Percentiles rank a stretch among this genome's conserved stretches.
These are phyloP conservation scores for Microcebus murinus DNA, from an alignment of 2,113 vertebrate genomes.

Conservation along the genomic window DNA sequence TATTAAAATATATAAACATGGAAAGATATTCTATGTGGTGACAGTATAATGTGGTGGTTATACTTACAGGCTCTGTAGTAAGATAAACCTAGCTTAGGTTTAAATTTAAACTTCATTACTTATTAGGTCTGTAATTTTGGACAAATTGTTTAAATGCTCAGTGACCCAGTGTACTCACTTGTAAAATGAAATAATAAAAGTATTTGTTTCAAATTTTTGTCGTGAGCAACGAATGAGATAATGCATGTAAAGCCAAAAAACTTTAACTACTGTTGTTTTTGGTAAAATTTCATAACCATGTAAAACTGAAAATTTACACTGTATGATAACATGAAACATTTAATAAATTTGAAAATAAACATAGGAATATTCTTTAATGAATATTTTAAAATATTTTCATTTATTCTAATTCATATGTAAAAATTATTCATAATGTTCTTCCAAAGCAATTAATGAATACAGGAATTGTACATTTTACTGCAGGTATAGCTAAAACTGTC, in stretches of 20 bases:
- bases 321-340: neutral
- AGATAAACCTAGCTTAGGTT: neutral
- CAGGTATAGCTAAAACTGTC: constrained; percentile 17
- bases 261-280: neutral
- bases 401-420: constrained; percentile 6
- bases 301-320: neutral
- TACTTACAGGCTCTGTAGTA: neutral
- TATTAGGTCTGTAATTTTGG: neutral
- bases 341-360: constrained; percentile 44
- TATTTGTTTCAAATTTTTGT: neutral
- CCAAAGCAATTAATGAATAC: constrained; percentile 20
- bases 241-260: neutral
- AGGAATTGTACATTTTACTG: neutral
- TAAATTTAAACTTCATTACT: neutral
- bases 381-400: constrained; percentile 17
- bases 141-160: neutral
- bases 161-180: neutral
- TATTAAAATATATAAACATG: neutral
- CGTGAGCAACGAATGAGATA: neutral
- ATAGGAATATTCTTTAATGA: neutral
- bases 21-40: neutral
- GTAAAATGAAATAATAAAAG: constrained; percentile 20
- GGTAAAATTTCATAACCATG: neutral
- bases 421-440: constrained; percentile 31
- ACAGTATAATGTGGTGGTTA: neutral